These are phyloP conservation scores for Neolamprologus variostigma DNA, from an alignment of 2,113 vertebrate species.

Conservation along the genomic window DNA sequence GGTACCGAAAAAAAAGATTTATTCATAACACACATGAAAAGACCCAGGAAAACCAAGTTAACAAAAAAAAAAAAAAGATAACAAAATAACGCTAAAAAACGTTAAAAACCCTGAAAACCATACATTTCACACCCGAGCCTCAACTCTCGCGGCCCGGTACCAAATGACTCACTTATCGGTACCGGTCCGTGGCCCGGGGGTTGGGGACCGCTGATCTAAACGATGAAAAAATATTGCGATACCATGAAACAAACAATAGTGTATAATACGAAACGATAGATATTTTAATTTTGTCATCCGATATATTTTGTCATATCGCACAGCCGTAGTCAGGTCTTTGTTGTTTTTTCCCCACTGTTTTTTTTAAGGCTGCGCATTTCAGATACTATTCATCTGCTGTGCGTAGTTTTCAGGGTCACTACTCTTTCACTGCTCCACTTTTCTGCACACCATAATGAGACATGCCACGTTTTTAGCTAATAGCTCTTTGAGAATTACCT, in stretches of 20 bases:
- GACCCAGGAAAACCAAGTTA: too few species aligned
- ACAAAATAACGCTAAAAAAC: too few species aligned
- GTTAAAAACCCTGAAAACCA: too few species aligned
- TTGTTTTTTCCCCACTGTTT: neutral
- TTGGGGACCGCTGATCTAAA: neutral
- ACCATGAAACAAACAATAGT: neutral
- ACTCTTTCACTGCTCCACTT: neutral
- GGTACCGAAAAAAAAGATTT: too few species aligned
- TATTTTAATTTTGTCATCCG: neutral
- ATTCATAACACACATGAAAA: too few species aligned
- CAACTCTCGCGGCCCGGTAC: too few species aligned
- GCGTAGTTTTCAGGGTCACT: neutral
- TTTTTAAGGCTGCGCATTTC: neutral
- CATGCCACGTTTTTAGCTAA: neutral
- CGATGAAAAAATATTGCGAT: neutral
- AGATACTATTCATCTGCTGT: neutral
- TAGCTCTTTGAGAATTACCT: neutral
- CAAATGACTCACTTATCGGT: too few species aligned
- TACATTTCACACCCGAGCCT: too few species aligned
- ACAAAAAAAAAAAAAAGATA: too few species aligned
- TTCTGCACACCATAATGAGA: neutral
- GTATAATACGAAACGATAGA: neutral
- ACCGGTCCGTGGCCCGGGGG: too few species aligned
- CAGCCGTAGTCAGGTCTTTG: neutral
- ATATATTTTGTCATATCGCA: neutral